Evolutionary conservation across 1,140 invertebrate genomes (phyloP), one percentile per base, ranked within the genome.

Genomic region (Platyscapa corneri): DNA sequence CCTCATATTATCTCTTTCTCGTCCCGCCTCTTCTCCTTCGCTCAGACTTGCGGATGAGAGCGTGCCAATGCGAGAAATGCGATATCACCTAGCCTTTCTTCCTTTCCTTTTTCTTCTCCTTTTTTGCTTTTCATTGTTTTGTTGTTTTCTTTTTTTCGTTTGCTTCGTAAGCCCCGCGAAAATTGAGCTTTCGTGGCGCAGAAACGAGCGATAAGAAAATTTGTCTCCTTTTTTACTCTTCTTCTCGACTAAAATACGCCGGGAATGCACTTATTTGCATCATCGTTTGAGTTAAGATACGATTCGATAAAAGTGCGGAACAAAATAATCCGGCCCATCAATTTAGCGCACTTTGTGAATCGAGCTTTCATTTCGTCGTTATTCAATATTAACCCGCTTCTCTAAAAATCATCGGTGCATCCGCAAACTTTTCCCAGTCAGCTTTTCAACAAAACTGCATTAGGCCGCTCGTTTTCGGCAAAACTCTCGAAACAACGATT

Each of bases 1-100:
- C 84, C 84, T 53, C 60, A 39, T 42, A 77, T 85, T 76, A 76
- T 76, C 79, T 76, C 72, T 49, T 76, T 82, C 84, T 67, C 16
- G 37, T 18, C 34, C 23, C 76, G 32, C 34, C 78, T 83, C 74
- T 70, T 60, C 37, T 32, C 39, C 74, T 60, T 72, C 16, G 76
- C 60, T 75, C 20, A 65, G 34, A 67, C 42, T 34, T 65, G 23
- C 81, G 20, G 46, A 70, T 18, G 67, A 65, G n/a, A 70, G 67
- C 37, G 77, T 79, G 84, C 72, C 84, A 82, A 82, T 82, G 42
- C 72, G 56, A 85, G 78, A 85, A 85, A 82, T 49, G 84, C 65
- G 70, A 85, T 85, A 81, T 81, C 60, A 2, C 83, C 46, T 67
- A 77, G 76, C n/a, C 53, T 39, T 72, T 37, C 46, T 53, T 46